Evolutionary conservation across 30 jellyfish, hydroid and myxozoan species (phyloP), one percentile per base, ranked within the genome.

Genomic region (Morbakka virulenta): DNA sequence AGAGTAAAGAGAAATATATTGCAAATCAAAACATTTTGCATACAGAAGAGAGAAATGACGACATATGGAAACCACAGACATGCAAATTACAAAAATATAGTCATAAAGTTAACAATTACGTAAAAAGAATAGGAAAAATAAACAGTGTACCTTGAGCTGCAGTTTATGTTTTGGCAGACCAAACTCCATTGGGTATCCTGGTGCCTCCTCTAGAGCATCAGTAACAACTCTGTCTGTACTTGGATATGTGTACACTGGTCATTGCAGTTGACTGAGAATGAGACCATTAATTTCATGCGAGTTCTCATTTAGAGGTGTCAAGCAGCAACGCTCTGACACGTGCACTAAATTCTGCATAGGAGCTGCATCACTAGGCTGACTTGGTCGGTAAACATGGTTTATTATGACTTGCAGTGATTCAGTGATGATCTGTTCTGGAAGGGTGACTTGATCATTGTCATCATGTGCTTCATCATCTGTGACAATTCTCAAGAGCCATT

Each of bases 401-500:
- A n/a, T n/a, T n/a, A n/a, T n/a, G n/a, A n/a, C n/a, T n/a, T 9
- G 57, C 17, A 41, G 57, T 41, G 17, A 41, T 6, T 9, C 13
- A 41, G 52, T 28, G 32, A 73, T 4, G 0, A 48, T 48, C 53
- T 64, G 25, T 1, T 62, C 22, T 26, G 88, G 88, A 21, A 78
- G 33, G 63, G 82, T 22, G 63, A 67, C 64, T 22, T 63, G 81
- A 28, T 64, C 89, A 14, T 63, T 20, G 6, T 17, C 82, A 77
- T 61, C 81, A 22, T 26, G 81, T 28, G 91, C 67, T 64, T 52
- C 77, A 3, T 32, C 25, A 28, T 86, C 87, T 28, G 35, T 35
- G 17, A 67, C 87, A 0, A 81, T 26, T 28, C 80, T 20, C 50
- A 81, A 57, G 20, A 81, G 62, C 88, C 88, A 81, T 9, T 81